Percentiles rank a stretch among this genome's conserved stretches.
These are phyloP conservation scores for Psophia crepitans DNA, from an alignment of 2,113 vertebrate species.

Conservation along the genomic window DNA sequence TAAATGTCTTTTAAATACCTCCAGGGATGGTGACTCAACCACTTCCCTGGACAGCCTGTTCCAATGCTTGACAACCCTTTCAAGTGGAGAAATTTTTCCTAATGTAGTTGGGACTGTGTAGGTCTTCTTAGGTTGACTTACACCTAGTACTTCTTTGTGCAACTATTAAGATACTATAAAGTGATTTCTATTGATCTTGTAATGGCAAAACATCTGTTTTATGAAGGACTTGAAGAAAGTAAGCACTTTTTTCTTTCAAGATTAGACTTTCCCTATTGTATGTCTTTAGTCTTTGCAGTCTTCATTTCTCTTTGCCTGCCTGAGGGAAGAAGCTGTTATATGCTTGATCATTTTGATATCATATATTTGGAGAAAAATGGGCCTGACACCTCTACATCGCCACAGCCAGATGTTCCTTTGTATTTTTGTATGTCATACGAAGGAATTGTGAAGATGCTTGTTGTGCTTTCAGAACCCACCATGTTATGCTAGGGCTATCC, in stretches of 20 bases:
- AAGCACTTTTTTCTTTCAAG: not conserved
- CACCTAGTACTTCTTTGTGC: not conserved
- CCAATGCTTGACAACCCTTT: too few species aligned
- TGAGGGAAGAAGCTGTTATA: constrained; percentile 18
- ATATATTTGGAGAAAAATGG: not conserved
- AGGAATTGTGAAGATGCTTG: not conserved
- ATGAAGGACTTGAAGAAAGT: not conserved
- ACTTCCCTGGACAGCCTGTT: too few species aligned
- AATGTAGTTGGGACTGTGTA: not conserved
- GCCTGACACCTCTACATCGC: not conserved
- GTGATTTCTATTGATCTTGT: not conserved
- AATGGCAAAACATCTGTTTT: not conserved
- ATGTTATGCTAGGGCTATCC: not conserved
- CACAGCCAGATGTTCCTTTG: not conserved
- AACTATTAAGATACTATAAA: not conserved
- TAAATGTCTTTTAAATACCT: too few species aligned
- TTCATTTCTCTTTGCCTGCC: not conserved
- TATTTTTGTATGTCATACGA: not conserved
- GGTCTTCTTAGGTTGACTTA: not conserved
- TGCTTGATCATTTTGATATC: constrained; percentile 24
- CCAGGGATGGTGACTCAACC: too few species aligned
- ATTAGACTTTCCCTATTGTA: not conserved
- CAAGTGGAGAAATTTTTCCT: too few species aligned
- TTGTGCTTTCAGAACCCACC: not conserved
- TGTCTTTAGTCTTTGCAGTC: not conserved